Base-by-base conservation (phyloP, 2,113 vertebrate genomes). In the Pelecanus crispus region DNA sequence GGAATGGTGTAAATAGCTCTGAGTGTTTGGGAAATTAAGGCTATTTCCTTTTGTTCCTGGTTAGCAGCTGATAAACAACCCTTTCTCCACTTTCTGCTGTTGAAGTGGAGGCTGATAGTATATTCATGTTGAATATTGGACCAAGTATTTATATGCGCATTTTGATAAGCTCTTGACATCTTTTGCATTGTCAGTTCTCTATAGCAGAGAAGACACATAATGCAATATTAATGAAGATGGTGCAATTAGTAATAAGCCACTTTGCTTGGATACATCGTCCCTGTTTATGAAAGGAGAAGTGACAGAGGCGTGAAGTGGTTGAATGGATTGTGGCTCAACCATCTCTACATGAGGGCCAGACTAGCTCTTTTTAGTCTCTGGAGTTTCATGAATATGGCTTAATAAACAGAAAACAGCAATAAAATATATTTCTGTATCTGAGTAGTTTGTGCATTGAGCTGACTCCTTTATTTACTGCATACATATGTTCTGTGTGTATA, bases 41-140 rank as follows among this genome's bases (percentile, higher is more conserved):
- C 47, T 89, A 36, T 89, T 95, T 95, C 42, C 38, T 74, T 94
- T 95, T 81, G 77, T 74, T 93, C 36, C 71, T 70, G 67, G 49
- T 80, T 74, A 87, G 34, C 47, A 75, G 20, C 84, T 94, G 73
- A 92, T 87, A 84, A 94, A 94, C 0, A 1, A 31, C 56, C 14
- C n/a, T 92, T 84, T 83, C 47, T 86, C 28, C 45, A 59, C 38
- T 78, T 50, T 74, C 38, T 63, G 15, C 80, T 81, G 24, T 63
- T 78, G 83, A 86, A 81, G 38, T 26, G 63, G 72, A 67, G 32
- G 10, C 47, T 87, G 38, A 22, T 88, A 20, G 36, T 72, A 13
- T 36, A 52, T 34, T 89, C 53, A 17, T 52, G 52, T 52, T 71
- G 63, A 89, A 67, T 92, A 74, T 65, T 36, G 31, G 70, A 84